Conservation (phyloP, 1,140 invertebrate species). For the Calliphora vicina region DNA sequence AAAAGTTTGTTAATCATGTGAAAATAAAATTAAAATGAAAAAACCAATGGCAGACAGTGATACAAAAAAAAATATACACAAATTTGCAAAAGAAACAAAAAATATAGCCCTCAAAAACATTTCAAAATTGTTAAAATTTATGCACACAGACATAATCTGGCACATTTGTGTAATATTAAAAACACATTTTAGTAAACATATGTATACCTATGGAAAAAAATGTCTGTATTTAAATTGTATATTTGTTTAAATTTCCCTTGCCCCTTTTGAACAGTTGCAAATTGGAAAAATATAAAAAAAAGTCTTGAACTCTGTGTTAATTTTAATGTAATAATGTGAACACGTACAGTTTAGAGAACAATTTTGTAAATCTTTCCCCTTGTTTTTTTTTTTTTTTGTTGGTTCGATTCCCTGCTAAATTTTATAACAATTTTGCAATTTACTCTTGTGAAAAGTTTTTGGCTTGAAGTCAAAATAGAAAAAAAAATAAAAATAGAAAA, state of each 20-base stretch:
- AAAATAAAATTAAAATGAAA: background rate
- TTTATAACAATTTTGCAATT: background rate
- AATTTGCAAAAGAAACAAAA: no score
- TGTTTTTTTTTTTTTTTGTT: background rate
- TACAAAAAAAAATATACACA: no score
- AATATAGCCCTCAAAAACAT: no score
- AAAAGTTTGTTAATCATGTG: background rate
- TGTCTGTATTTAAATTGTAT: no score
- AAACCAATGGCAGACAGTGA: no score
- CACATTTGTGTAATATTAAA: no score
- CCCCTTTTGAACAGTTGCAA: background rate
- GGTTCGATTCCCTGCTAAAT: background rate
- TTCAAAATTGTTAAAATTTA: no score
- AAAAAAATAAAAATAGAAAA: no score
- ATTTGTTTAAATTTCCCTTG: no score
- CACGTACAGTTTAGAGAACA: constrained; percentile 8
- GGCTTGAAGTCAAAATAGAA: background rate
- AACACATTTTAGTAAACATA: no score
- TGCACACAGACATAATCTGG: no score
- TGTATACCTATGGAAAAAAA: no score
- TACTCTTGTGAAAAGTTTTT: background rate
- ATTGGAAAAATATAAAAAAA: background rate
- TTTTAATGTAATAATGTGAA: constrained; percentile 14
- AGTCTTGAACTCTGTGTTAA: background rate
- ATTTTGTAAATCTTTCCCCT: background rate